phyloP scores from a whole-genome alignment of 2,797 vertebrate species.

The Borostomias antarcticus region DNA sequence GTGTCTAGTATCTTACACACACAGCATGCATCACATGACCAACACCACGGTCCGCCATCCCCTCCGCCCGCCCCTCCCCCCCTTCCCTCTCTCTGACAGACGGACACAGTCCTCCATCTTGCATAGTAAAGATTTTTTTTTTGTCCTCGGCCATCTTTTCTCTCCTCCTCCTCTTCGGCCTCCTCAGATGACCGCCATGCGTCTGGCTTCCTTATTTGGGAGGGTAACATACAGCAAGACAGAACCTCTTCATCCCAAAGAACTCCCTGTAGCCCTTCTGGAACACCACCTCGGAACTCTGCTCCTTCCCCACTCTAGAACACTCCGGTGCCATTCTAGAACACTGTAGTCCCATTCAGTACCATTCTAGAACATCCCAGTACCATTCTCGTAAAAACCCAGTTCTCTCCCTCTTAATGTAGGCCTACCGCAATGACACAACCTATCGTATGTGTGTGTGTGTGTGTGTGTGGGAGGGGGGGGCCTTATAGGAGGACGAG shows the following conservation, averaged over 20 bases:
- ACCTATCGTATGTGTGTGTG: too few species aligned
- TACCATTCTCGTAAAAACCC: slow-evolving; percentile 15
- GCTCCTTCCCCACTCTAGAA: background rate
- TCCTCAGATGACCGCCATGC: too few species aligned
- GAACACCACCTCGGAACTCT: too few species aligned
- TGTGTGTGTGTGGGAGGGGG: background rate
- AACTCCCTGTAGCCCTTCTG: background rate
- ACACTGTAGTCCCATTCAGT: too few species aligned
- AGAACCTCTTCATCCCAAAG: too few species aligned
- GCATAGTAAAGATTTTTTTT: slow-evolving; percentile 70
- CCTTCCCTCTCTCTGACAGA: background rate
- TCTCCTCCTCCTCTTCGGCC: slow-evolving; percentile 12
- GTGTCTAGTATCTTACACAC: slow-evolving; percentile 47
- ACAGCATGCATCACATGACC: slow-evolving; percentile 70
- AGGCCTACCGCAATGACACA: background rate
- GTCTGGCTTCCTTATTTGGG: background rate
- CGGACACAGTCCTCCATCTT: slow-evolving; percentile 56
- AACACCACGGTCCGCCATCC: slow-evolving; percentile 37
- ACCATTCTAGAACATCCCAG: slow-evolving; percentile 4
- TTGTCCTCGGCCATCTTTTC: background rate
- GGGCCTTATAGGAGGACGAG: background rate
- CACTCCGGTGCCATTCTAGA: too few species aligned
- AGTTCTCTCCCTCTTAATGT: background rate
- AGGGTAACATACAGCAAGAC: too few species aligned
- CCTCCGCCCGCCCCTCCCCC: background rate